A percentile compares a stretch with the other conserved stretches of the same genome.
Evolutionary conservation across 2,888 invertebrate species (phyloP).

Genomic region (Drosophila hamatofila): DNA sequence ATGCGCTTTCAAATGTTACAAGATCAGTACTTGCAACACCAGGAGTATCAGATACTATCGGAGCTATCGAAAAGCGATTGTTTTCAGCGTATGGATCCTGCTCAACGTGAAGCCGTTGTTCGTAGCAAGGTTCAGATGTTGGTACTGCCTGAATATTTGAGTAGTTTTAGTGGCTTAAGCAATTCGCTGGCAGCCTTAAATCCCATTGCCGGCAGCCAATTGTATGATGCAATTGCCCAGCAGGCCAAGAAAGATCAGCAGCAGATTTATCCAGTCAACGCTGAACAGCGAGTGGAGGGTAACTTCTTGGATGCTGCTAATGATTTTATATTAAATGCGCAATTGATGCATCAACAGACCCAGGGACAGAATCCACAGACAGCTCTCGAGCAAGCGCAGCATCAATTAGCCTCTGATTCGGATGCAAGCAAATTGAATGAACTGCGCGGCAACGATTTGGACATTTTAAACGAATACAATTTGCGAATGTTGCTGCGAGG

Average conservation of each 20-base stretch:
- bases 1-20: slow-evolving; percentile 83
- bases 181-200: slow-evolving; percentile 80
- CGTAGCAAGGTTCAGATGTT: slow-evolving; percentile 81
- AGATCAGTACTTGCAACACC: slow-evolving; percentile 83
- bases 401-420: slow-evolving; percentile 11
- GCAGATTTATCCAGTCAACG: slow-evolving; percentile 42
- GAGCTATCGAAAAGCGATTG: slow-evolving; percentile 82
- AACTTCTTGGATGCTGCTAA: slow-evolving; percentile 70
- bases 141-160: slow-evolving; percentile 82
- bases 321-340: slow-evolving; percentile 72
- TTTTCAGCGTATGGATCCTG: slow-evolving; percentile 76
- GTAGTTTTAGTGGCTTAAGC: slow-evolving; percentile 79
- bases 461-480: slow-evolving; percentile 79
- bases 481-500: slow-evolving; percentile 78
- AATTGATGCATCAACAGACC: slow-evolving; percentile 66
- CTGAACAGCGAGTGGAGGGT: slow-evolving; percentile 43
- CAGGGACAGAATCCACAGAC: slow-evolving; percentile 34
- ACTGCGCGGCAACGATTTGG: slow-evolving; percentile 49
- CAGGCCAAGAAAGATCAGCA: slow-evolving; percentile 77
- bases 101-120: slow-evolving; percentile 80
- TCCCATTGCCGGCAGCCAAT: slow-evolving; percentile 77
- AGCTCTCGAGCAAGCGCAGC: slow-evolving; percentile 19
- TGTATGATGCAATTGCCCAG: slow-evolving; percentile 77
- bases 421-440: slow-evolving; percentile 38
- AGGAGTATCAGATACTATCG: slow-evolving; percentile 79